Percentiles rank a stretch among this genome's conserved stretches.
phyloP scores from a whole-genome alignment of 1,140 invertebrate species.

The Ips nitidus region DNA sequence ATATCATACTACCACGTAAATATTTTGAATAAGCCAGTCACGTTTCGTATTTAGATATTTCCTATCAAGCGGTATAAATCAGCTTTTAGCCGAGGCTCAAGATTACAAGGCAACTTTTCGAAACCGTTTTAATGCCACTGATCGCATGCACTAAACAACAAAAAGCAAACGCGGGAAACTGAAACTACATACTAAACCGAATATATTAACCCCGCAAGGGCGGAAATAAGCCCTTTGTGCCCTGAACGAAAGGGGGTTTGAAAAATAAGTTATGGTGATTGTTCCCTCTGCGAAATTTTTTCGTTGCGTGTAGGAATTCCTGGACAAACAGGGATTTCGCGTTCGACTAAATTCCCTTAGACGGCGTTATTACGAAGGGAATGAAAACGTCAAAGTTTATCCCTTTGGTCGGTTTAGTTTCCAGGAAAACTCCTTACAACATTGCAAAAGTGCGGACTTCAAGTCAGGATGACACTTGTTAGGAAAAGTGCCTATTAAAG shows the following conservation, averaged over 20 bases:
- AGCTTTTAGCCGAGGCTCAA: no score
- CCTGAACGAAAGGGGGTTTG: background rate
- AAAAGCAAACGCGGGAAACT: background rate
- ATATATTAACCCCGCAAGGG: background rate
- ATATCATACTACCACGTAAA: no score
- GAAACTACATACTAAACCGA: slow-evolving; percentile 2
- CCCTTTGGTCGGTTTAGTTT: no score
- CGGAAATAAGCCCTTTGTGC: background rate
- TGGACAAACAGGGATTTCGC: no score
- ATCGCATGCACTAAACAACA: slow-evolving; percentile 2
- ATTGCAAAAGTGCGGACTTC: no score
- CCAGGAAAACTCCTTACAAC: no score
- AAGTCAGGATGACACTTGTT: no score
- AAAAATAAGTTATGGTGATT: background rate
- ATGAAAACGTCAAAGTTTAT: background rate
- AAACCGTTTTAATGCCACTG: background rate
- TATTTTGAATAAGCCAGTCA: no score
- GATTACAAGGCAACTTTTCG: background rate
- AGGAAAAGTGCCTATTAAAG: no score
- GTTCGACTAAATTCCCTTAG: background rate
- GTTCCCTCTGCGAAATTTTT: background rate
- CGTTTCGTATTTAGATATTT: no score
- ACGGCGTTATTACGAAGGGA: slow-evolving; percentile 2
- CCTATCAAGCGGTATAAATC: no score
- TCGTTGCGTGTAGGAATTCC: background rate